phyloP scores from a whole-genome alignment of 64 coral and sea anemone genomes.

The Stylophora pistillata region DNA sequence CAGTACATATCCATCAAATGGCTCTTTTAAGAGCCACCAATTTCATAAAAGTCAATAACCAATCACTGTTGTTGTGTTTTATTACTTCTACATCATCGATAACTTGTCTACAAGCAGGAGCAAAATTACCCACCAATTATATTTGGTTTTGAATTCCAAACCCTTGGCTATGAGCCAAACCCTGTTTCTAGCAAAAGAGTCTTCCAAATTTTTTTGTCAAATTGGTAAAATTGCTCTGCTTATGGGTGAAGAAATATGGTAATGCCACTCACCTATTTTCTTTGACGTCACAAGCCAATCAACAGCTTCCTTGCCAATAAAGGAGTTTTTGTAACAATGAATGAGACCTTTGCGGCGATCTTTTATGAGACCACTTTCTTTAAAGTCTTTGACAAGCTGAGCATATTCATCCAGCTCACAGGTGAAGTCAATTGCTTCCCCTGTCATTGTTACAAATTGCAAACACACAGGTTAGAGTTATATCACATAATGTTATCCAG shows the following conservation, averaged over 20 bases:
- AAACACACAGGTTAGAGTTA: background rate
- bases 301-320: constrained; percentile 88
- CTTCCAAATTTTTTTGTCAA: too few relatives aligned
- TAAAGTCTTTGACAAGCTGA: constrained; percentile 83
- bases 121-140: too few relatives aligned
- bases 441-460: constrained; percentile 26
- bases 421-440: constrained; percentile 62
- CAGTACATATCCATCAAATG: too few relatives aligned
- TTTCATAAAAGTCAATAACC: too few relatives aligned
- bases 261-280: constrained; percentile 52
- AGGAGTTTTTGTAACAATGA: constrained; percentile 74
- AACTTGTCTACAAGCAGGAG: too few relatives aligned
- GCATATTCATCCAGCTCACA: constrained; percentile 96
- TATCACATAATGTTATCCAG: background rate
- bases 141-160: too few relatives aligned
- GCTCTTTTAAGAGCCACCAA: too few relatives aligned
- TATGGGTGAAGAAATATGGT: too few relatives aligned
- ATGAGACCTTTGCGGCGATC: constrained; percentile 70
- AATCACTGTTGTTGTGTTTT: too few relatives aligned
- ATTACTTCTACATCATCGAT: too few relatives aligned
- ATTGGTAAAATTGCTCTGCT: background rate
- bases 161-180: too few relatives aligned
- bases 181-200: too few relatives aligned
- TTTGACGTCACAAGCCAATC: constrained; percentile 79
- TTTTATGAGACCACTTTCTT: constrained; percentile 87